Base-by-base conservation (phyloP, 2,888 invertebrate species). In the Xestoiulus laeticollis region DNA sequence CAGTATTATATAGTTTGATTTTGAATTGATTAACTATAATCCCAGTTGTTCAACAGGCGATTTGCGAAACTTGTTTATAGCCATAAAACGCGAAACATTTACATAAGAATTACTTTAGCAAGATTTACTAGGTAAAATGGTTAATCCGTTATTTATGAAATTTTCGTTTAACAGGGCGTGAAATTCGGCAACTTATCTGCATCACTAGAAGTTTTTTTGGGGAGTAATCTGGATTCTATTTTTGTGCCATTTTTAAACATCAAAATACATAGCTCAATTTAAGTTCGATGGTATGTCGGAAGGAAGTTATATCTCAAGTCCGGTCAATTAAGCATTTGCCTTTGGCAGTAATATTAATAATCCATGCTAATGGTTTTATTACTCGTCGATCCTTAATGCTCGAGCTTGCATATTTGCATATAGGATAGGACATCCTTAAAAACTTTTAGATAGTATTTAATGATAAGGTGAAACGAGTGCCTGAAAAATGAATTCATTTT, bases 121-220 rank as follows among this genome's bases (percentile, higher is more conserved):
- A 78, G 78, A 78, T 78, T 78, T 78, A 78, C 78, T 78, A 30
- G 1, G 0, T 1, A 26, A 78, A 78, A 78, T 0, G 68, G 10
- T 78, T 78, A 78, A 78, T 78, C 78, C 30, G 26, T 78, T 30
- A 78, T 78, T 78, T 78, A 78, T 78, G 78, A 78, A 78, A 78
- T 78, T 78, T 78, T 12, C 1, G 30, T 30, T 78, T 78, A 78
- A 78, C 78, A 78, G 30, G 30, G 30, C 78, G 78, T 78, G 78
- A 78, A 78, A 78, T 78, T 78, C 14, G 12, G 78, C 78, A 78
- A 78, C 30, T 30, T 14, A 30, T 12, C 30, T 78, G 30, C 78
- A 30, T 78, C 26, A 12, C 10, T 5, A 78, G 12, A 78, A 78
- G 26, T 26, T 10, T 16, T 78, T 30, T 14, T 68, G 68, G n/a